Base-by-base conservation (phyloP, 1,140 invertebrate genomes). In the Aricia agestis region DNA sequence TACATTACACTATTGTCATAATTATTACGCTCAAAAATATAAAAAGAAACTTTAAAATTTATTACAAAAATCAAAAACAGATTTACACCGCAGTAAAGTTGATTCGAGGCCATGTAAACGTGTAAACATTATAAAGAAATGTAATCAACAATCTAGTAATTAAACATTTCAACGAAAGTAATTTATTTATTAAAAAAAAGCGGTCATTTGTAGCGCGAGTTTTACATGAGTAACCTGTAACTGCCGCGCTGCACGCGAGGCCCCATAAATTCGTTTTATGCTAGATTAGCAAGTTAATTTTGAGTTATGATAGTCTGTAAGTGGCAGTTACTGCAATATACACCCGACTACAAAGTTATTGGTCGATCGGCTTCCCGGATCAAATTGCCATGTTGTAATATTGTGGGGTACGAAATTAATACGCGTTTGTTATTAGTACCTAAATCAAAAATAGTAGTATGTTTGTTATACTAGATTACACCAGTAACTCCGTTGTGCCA, bases 281-380 rank as follows among this genome's bases (percentile, higher is more conserved):
- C 67, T 65, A 72, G 73, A 77, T 77, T 77, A 73, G 70, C 52
- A 72, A 77, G 76, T 77, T 77, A 75, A 77, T 77, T 75, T 77
- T 74, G 72, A 77, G 76, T 77, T 77, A 73, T 69, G 74, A 72
- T 72, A 71, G 72, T 70, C 57, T 66, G 70, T 72, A 77, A 75
- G 72, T 71, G 74, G 72, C 69, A 67, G 72, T 74, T 76, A 69
- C 59, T 68, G 67, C 58, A 42, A 36, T 15, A 59, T 70, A 68
- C 13, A 52, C 45, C 45, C 45, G 4, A 52, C 45, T 52, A 13
- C 11, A 3, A 52, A 52, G 45, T 52, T 52, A 52, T 52, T 52
- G 9, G 45, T 52, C 4, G 45, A 15, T 52, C 45, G 9, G 45
- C 45, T 52, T 52, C 45, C 13, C 45, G 45, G 45, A 52, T 52